A percentile compares a stretch with the other conserved stretches of the same genome.
These are phyloP conservation scores for Nannoperca obscura DNA, from an alignment of 2,797 vertebrate species.

Conservation along the genomic window DNA sequence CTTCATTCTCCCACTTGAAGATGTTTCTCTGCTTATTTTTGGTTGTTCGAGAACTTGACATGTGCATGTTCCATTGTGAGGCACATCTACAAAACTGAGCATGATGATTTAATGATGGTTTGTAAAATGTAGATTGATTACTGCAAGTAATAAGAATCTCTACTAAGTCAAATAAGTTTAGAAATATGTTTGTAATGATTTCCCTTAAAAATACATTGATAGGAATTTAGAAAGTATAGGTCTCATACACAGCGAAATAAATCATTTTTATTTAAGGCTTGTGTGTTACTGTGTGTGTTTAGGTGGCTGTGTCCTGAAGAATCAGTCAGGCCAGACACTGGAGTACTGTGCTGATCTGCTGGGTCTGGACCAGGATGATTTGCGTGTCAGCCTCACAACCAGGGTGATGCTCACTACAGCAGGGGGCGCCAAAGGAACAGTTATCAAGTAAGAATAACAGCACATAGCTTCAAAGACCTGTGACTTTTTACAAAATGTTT, in stretches of 20 bases:
- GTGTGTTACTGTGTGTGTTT: slow-evolving; percentile 34
- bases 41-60: not conserved
- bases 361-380: slow-evolving; percentile 94
- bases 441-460: slow-evolving; percentile 93
- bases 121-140: not conserved
- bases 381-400: slow-evolving; percentile 94
- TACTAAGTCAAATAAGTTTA: too few relatives aligned
- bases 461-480: not conserved
- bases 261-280: not conserved
- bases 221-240: not conserved
- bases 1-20: not conserved
- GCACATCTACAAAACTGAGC: not conserved
- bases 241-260: not conserved
- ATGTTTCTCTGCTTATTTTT: not conserved
- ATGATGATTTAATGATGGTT: not conserved
- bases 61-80: not conserved
- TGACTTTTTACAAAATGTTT: not conserved
- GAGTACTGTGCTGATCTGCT: slow-evolving; percentile 92
- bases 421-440: slow-evolving; percentile 99
- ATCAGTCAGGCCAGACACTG: slow-evolving; percentile 89
- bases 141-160: not conserved
- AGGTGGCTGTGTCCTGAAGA: slow-evolving; percentile 94
- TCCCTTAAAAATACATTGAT: not conserved
- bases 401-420: slow-evolving; percentile 98
- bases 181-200: too few relatives aligned